Evolutionary conservation across 2,888 invertebrate species (phyloP).

Genomic region (Tenthredo amoena): DNA sequence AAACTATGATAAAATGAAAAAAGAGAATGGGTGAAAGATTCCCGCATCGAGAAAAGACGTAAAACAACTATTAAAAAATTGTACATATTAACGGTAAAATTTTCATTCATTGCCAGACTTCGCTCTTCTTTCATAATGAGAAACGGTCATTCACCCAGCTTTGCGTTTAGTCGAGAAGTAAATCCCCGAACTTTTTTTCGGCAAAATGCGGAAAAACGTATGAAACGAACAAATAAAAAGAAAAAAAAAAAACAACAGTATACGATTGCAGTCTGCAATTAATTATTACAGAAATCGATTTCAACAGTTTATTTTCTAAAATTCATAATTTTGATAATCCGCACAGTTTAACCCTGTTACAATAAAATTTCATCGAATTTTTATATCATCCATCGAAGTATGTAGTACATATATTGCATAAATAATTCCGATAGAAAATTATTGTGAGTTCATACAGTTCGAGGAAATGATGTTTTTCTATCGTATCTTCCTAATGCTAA

Average conservation of each 20-base stretch:
- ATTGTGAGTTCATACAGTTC: not conserved
- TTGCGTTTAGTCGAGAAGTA: not conserved
- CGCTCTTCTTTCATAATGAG: not conserved
- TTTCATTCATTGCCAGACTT: conserved; percentile 16
- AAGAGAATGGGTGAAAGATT: not conserved
- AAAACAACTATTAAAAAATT: not conserved
- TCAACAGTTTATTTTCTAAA: not conserved
- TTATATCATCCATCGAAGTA: not conserved
- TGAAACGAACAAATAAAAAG: not conserved
- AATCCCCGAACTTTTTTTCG: not conserved
- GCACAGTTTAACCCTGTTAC: not conserved
- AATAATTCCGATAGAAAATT: too few relatives aligned
- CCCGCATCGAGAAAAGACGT: too few relatives aligned
- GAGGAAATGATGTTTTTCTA: not conserved
- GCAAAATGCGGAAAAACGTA: not conserved
- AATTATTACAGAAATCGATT: too few relatives aligned
- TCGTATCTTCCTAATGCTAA: not conserved
- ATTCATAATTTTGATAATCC: not conserved
- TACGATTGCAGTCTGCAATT: not conserved
- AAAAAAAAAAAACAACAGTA: not conserved
- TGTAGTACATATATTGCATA: too few relatives aligned
- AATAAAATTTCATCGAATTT: too few relatives aligned
- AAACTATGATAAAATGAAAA: not conserved
- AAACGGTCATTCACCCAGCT: not conserved
- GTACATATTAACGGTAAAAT: not conserved